phyloP scores from a whole-genome alignment of 2,113 vertebrate species.

The Daphoenositta chrysoptera region DNA sequence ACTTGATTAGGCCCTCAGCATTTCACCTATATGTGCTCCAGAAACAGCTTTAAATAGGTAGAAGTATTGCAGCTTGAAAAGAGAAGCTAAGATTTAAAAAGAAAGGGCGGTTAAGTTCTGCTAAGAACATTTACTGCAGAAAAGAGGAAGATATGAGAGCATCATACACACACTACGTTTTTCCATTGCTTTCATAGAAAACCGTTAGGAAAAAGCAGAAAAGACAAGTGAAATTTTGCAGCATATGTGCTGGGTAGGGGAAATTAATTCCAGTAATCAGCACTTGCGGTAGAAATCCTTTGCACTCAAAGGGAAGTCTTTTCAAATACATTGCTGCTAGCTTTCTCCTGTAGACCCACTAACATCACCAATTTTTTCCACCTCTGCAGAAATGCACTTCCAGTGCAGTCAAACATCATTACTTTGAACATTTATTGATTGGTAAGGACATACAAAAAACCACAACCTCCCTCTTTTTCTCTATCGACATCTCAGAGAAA shows the following conservation, averaged over 20 bases:
- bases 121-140: not conserved
- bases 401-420: not conserved
- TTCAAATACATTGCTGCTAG: not conserved
- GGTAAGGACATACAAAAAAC: not conserved
- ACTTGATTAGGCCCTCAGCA: not conserved
- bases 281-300: constrained; percentile 1
- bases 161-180: not conserved
- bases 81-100: not conserved
- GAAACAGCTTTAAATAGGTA: not conserved
- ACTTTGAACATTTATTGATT: not conserved
- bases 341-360: not conserved
- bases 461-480: not conserved
- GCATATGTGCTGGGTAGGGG: not conserved
- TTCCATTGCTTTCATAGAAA: constrained; percentile 17
- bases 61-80: not conserved
- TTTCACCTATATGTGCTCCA: not conserved
- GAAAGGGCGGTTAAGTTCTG: not conserved
- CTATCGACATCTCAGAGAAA: not conserved
- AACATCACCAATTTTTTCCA: not conserved
- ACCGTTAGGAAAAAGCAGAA: not conserved
- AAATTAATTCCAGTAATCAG: constrained; percentile 22
- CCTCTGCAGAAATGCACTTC: not conserved
- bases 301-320: not conserved
- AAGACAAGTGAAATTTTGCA: constrained; percentile 19
- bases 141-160: constrained; percentile 37